These are phyloP conservation scores for Allophyes oxyacanthae DNA, from an alignment of 2,888 invertebrate species.

Conservation along the genomic window DNA sequence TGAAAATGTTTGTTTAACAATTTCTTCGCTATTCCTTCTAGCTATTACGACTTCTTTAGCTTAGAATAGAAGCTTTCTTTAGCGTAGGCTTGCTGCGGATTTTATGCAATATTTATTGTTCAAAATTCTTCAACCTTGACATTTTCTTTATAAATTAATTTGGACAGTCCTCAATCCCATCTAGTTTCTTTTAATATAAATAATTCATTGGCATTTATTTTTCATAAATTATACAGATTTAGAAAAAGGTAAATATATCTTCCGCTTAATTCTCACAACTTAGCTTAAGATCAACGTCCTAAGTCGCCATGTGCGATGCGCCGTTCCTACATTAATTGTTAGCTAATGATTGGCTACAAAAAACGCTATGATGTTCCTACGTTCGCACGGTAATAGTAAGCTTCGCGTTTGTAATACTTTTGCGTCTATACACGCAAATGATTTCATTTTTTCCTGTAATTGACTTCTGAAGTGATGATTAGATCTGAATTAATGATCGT, in stretches of 20 bases:
- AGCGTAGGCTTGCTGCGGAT: not conserved
- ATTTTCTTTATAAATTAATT: conserved; percentile 28
- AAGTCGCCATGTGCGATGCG: conserved; percentile 65
- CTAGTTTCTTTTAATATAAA: not conserved
- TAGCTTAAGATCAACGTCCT: conserved; percentile 62
- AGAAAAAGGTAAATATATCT: conserved; percentile 15
- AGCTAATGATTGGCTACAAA: conserved; percentile 76
- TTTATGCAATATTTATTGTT: conserved; percentile 4
- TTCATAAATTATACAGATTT: not conserved
- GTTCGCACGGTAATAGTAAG: conserved; percentile 74
- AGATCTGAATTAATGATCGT: conserved; percentile 27
- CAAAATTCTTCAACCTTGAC: conserved; percentile 31
- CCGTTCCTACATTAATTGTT: conserved; percentile 75
- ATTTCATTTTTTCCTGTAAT: conserved; percentile 49
- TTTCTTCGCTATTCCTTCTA: conserved; percentile 11
- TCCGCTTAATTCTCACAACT: conserved; percentile 56
- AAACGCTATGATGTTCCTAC: conserved; percentile 59
- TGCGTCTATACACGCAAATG: conserved; percentile 45
- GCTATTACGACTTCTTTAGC: conserved; percentile 2
- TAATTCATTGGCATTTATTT: not conserved
- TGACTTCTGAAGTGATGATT: conserved; percentile 49
- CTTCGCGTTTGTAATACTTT: conserved; percentile 40
- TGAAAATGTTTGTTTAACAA: conserved; percentile 7
- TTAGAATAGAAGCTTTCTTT: too few species aligned
- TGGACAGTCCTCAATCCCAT: conserved; percentile 4